Base-by-base conservation (phyloP, 2,888 invertebrate species). In the Craniophora ligustri region DNA sequence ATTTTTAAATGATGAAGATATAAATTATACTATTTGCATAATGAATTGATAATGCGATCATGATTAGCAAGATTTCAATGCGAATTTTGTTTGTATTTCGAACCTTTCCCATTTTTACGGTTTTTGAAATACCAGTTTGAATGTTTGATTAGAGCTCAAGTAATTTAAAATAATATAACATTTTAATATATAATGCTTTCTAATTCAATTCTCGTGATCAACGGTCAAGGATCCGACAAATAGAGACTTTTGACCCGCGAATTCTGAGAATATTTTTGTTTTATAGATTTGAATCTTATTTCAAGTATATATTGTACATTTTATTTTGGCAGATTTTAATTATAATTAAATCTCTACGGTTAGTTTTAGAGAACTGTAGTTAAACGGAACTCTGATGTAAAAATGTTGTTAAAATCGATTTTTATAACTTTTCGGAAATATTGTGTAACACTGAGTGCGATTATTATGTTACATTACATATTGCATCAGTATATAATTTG, bases 101-200 rank as follows among this genome's bases (percentile, higher is more conserved):
- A 16, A 16, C 10, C 2, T 16, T n/a, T 34, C 5, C 10, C 7
- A 16, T 21, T 21, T 18, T 42, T 19, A 19, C n/a, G 19, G 10
- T 45, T 31, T 55, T 44, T 55, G 47, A 41, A 42, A 50, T 59
- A 54, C 79, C 71, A 68, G 81, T 82, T 75, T 61, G 60, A 79
- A 81, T 79, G 81, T 82, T 75, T 61, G 60, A 79, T 82, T 79
- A 78, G 67, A 79, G 80, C 80, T 53, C 38, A 47, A 56, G 21
- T 14, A 79, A 76, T 78, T 45, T 35, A 51, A 46, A 51, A 38
- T 36, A 71, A 71, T 78, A 67, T 69, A 35, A 30, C 34, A 16
- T 21, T 47, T 19, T 30, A n/a, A 72, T 78, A 75, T 74, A 71
- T 65, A 85, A n/a, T n/a, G n/a, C 86, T 86, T 86, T 86, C 86